phyloP scores from a whole-genome alignment of 2,888 invertebrate species.

The Marasmarcha lunaedactyla region DNA sequence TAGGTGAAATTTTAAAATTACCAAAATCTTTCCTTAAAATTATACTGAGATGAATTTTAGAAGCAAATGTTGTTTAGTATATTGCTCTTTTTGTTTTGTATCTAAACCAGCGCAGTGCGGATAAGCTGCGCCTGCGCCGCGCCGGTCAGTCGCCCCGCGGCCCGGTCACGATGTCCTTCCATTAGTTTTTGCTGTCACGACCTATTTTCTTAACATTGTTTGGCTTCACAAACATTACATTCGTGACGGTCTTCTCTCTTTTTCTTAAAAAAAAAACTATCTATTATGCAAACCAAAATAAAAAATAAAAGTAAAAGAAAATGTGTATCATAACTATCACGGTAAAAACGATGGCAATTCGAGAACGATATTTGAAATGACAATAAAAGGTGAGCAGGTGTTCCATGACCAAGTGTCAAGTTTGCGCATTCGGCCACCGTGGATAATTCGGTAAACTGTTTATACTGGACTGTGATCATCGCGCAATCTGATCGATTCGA shows the following conservation, averaged over 20 bases:
- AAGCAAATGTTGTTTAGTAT: no score
- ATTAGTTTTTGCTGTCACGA: slow-evolving; percentile 44
- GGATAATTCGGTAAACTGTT: slow-evolving; percentile 26
- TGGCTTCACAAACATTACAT: slow-evolving; percentile 23
- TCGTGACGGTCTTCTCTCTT: slow-evolving; percentile 15
- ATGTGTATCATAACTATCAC: no score
- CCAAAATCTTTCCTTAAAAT: no score
- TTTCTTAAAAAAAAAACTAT: no score
- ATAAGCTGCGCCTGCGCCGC: slow-evolving; percentile 25
- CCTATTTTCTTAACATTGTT: slow-evolving; percentile 57
- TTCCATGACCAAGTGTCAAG: slow-evolving; percentile 34
- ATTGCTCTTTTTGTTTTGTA: no score
- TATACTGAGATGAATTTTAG: no score
- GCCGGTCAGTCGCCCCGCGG: slow-evolving; percentile 53
- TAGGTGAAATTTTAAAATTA: no score
- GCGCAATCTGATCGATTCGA: slow-evolving; percentile 5
- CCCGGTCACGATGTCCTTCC: slow-evolving; percentile 52
- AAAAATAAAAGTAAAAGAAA: no score
- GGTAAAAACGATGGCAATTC: slow-evolving; percentile 24
- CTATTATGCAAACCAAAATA: no score
- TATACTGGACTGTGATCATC: neutral
- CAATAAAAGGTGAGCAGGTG: slow-evolving; percentile 24
- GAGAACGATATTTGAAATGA: no score
- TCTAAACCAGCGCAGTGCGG: slow-evolving; percentile 36
- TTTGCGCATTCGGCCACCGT: slow-evolving; percentile 27